These are phyloP conservation scores for Heliconius melpomene DNA, from an alignment of 1,140 invertebrate species.

Conservation along the genomic window DNA sequence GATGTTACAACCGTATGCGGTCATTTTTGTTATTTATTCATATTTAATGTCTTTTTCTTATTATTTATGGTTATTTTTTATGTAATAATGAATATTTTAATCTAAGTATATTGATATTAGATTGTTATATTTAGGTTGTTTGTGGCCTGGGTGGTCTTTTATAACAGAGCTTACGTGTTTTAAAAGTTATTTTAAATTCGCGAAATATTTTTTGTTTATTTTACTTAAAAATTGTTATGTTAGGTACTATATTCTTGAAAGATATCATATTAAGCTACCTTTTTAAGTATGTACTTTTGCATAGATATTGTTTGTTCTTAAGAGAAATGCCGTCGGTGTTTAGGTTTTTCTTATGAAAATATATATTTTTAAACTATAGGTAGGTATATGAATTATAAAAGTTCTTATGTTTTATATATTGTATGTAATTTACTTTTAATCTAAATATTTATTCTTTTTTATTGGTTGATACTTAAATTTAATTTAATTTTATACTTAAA, in stretches of 20 bases:
- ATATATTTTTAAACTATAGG: too few relatives aligned
- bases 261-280: too few relatives aligned
- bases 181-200: not conserved
- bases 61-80: conserved; percentile 3
- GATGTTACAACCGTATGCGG: conserved; percentile 4
- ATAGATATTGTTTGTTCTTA: too few relatives aligned
- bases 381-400: too few relatives aligned
- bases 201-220: not conserved
- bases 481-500: too few relatives aligned
- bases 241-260: too few relatives aligned
- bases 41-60: conserved; percentile 9
- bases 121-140: not conserved
- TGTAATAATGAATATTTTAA: conserved; percentile 1
- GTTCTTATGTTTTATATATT: too few relatives aligned
- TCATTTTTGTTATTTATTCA: not conserved
- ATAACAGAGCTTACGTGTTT: not conserved
- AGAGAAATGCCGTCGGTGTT: not conserved
- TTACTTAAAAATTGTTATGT: too few relatives aligned
- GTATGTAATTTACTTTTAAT: too few relatives aligned
- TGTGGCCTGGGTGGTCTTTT: not conserved
- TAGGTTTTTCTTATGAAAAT: not conserved
- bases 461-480: too few relatives aligned
- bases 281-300: too few relatives aligned
- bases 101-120: not conserved
- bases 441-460: too few relatives aligned